These are phyloP conservation scores for Rhagoletis zephyria DNA, from an alignment of 1,140 invertebrate genomes.

Conservation along the genomic window DNA sequence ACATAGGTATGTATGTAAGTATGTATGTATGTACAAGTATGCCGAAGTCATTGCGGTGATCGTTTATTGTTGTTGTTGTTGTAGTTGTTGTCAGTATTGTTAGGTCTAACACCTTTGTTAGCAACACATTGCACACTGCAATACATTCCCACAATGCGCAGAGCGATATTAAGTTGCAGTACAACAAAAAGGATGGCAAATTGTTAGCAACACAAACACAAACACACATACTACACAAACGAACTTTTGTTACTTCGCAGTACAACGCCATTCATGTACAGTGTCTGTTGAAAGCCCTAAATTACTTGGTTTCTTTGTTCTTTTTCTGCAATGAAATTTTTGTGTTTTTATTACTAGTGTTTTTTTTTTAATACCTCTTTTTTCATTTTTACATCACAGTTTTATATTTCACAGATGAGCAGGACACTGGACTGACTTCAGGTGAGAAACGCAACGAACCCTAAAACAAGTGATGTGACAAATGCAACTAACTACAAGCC, in stretches of 20 bases:
- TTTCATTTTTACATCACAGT: constrained; percentile 35
- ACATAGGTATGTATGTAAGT: not conserved
- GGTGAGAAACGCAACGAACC: constrained; percentile 46
- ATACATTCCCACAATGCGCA: not conserved
- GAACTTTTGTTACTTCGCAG: constrained; percentile 16
- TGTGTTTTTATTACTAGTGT: no score
- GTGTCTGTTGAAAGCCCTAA: constrained; percentile 27
- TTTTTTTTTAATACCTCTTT: not conserved
- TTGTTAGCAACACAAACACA: not conserved
- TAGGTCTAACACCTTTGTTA: constrained; percentile 39
- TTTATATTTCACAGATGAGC: constrained; percentile 47
- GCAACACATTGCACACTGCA: constrained; percentile 11
- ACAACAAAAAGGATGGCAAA: not conserved
- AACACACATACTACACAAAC: not conserved
- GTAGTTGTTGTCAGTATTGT: constrained; percentile 30
- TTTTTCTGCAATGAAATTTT: not conserved
- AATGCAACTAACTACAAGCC: constrained; percentile 45
- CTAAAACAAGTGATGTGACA: constrained; percentile 33
- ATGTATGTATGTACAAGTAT: not conserved
- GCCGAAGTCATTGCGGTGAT: constrained; percentile 26
- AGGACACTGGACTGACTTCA: constrained; percentile 31
- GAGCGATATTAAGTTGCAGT: not conserved
- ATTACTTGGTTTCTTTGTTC: constrained; percentile 45
- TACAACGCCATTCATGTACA: not conserved
- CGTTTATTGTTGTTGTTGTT: not conserved